Evolutionary conservation across 2,113 vertebrate species (phyloP), one percentile per base, ranked within the genome.

Genomic region (Kobus ellipsiprymnus): DNA sequence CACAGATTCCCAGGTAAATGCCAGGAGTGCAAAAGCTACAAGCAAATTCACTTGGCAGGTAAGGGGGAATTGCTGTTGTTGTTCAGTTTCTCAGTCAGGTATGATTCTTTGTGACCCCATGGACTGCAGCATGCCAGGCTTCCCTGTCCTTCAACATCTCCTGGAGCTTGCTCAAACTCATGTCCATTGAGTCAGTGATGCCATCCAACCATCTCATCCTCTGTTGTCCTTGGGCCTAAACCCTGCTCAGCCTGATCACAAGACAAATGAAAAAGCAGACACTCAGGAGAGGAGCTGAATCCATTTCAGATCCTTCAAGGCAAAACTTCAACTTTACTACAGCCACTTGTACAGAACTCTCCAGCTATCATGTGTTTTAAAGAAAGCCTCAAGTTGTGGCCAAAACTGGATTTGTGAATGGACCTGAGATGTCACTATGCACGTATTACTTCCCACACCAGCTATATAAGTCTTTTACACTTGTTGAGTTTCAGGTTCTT

Each of bases 321-420:
- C 29, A 52, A 10, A 90, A 3, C 2, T 2, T 57, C 1, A 1
- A 1, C 48, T 46, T 6, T 25, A 5, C 44, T 36, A 25, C 1
- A 44, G 25, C 48, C 40, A 21, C 25, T 19, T 6, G 14, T 33
- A 21, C 21, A 57, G 19, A 44, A 46, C 9, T 59, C 2, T 44
- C 52, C 21, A 13, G 81, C 48, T 9, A 12, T 40, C 36, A 0
- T 6, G 27, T 30, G 19, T 36, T 46, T 55, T 50, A 7, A 8
- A 55, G 46, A 27, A 81, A 86, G 21, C 7, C 64, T 30, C 6
- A 3, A 48, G 23, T 87, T 30, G 29, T 4, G 44, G 40, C 21
- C 48, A 13, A 54, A 60, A 57, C 10, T 9, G 29, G 40, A 13
- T 52, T 77, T 67, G 5, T n/a, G 17, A 11, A 19, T 5, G 5